Conservation (phyloP, 1,140 invertebrate species). For the Drosophila insularis region DNA sequence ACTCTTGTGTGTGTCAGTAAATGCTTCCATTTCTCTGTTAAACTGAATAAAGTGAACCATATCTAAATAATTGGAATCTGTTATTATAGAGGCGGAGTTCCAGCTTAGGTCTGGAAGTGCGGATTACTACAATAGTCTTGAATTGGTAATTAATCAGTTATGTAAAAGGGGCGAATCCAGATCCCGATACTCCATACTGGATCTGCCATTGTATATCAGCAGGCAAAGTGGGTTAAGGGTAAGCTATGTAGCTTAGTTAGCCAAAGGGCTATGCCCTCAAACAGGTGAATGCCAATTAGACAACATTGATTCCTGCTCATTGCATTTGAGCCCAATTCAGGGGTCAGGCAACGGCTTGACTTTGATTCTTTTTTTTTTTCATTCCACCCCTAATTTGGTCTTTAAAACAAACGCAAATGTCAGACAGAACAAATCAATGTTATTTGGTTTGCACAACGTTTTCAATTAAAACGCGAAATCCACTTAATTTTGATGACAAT, state of each 20-base stretch:
- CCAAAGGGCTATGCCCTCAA: neutral
- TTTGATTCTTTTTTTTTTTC: slow-evolving; percentile 32
- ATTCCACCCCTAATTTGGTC: slow-evolving; percentile 40
- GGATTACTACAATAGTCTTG: no score
- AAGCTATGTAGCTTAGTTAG: neutral
- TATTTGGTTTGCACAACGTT: slow-evolving; percentile 41
- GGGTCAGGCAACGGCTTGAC: slow-evolving; percentile 14
- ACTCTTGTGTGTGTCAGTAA: slow-evolving; percentile 4
- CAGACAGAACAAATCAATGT: slow-evolving; percentile 21
- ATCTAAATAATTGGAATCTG: neutral
- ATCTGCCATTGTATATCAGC: no score
- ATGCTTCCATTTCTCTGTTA: slow-evolving; percentile 20
- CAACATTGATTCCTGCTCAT: slow-evolving; percentile 65
- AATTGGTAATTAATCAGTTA: no score
- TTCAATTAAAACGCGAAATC: slow-evolving; percentile 78
- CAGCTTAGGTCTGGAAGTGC: no score
- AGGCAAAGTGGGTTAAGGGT: neutral
- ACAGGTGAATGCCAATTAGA: slow-evolving; percentile 14
- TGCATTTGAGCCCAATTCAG: slow-evolving; percentile 11
- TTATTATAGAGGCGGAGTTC: neutral
- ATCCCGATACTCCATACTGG: no score
- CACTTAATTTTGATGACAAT: slow-evolving; percentile 80
- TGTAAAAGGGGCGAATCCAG: no score
- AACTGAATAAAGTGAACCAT: neutral
- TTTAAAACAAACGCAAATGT: slow-evolving; percentile 46